phyloP scores from a whole-genome alignment of 2,113 vertebrate species.

The Odontesthes bonariensis region DNA sequence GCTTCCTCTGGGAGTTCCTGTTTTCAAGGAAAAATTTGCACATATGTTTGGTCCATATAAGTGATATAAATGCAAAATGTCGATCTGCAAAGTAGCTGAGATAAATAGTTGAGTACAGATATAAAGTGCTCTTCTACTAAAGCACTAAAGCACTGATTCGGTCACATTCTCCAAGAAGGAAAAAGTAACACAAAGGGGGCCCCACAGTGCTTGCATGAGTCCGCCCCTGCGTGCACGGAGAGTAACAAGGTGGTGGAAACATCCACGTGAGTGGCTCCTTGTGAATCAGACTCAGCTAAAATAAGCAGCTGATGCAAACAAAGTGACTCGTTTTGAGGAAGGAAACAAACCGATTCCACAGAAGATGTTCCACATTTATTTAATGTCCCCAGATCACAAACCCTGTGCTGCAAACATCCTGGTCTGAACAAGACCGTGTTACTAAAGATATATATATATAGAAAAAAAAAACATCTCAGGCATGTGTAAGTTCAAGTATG shows the following conservation, averaged over 20 bases:
- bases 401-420: no score
- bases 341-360: not conserved
- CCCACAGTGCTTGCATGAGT: not conserved
- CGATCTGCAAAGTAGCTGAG: no score
- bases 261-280: conserved; percentile 1
- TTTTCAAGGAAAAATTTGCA: no score
- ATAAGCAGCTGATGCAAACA: not conserved
- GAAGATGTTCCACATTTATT: not conserved
- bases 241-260: not conserved
- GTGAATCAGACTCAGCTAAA: not conserved
- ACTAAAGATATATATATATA: no score
- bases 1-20: not conserved
- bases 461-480: no score
- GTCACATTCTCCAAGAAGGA: not conserved
- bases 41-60: no score
- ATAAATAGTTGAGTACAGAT: no score
- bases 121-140: not conserved
- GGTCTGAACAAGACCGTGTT: no score
- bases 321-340: not conserved
- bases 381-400: no score
- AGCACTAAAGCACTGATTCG: not conserved
- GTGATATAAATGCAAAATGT: no score
- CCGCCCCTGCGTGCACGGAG: not conserved
- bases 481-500: no score
- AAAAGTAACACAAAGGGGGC: not conserved